A percentile compares a stretch with the other conserved stretches of the same genome.
Conservation (phyloP, 2,888 invertebrate genomes). For the Fissipunctia ypsillon region DNA sequence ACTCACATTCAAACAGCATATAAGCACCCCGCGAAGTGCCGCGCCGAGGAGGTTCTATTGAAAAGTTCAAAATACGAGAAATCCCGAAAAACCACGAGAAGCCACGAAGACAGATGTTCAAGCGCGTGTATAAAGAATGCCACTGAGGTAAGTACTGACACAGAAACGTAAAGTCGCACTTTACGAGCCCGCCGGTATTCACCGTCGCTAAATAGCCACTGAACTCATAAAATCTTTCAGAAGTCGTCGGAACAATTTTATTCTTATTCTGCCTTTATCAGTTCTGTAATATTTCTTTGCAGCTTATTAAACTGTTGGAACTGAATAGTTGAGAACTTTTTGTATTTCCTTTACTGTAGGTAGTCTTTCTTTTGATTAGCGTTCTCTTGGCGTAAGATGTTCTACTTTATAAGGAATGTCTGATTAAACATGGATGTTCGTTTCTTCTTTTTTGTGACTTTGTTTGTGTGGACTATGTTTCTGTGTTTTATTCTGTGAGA, state of each 20-base stretch:
- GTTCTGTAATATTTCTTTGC: slow-evolving; percentile 63
- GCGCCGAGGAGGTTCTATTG: slow-evolving; percentile 38
- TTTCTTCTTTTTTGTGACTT: slow-evolving; percentile 27
- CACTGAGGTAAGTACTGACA: slow-evolving; percentile 33
- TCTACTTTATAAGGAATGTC: slow-evolving; percentile 52
- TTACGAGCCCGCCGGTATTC: slow-evolving; percentile 56
- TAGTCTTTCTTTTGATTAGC: slow-evolving; percentile 62
- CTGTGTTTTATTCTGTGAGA: slow-evolving; percentile 13
- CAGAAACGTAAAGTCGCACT: slow-evolving; percentile 50
- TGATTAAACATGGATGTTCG: slow-evolving; percentile 50
- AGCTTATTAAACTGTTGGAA: slow-evolving; percentile 67
- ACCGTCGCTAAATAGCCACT: slow-evolving; percentile 61
- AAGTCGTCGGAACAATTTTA: slow-evolving; percentile 65
- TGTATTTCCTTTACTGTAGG: slow-evolving; percentile 50
- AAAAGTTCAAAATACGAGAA: slow-evolving; percentile 61
- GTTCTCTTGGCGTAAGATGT: slow-evolving; percentile 50
- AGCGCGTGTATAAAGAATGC: slow-evolving; percentile 54
- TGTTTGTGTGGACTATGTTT: slow-evolving; percentile 1
- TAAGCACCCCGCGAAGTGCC: slow-evolving; percentile 51
- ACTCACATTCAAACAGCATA: slow-evolving; percentile 57
- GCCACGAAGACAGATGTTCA: slow-evolving; percentile 44
- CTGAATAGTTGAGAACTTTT: slow-evolving; percentile 60
- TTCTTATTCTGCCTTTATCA: slow-evolving; percentile 67
- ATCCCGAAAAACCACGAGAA: slow-evolving; percentile 45
- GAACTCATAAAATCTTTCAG: slow-evolving; percentile 66